These are phyloP conservation scores for Chelonus formosanus DNA, from an alignment of 2,888 invertebrate genomes.

Conservation along the genomic window DNA sequence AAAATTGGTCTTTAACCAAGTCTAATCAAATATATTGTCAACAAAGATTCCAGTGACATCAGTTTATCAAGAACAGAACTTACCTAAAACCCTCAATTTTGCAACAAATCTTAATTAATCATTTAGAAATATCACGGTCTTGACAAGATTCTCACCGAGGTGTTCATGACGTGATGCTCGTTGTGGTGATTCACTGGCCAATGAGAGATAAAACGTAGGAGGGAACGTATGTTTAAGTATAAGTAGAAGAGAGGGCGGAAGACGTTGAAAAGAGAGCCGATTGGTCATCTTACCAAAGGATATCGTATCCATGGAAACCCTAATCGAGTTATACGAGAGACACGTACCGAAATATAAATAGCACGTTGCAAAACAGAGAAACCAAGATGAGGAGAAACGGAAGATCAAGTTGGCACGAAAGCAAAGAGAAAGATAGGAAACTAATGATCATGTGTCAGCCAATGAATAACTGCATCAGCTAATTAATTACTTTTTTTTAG, in stretches of 20 bases:
- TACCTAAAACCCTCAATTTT: too few species aligned
- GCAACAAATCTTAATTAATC: background rate
- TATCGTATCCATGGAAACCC: constrained; percentile 59
- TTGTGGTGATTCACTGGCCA: constrained; percentile 18
- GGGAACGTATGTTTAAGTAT: constrained; percentile 30
- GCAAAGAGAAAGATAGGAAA: too few species aligned
- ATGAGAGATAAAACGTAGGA: constrained; percentile 36
- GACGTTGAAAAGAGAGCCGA: constrained; percentile 50
- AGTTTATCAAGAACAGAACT: too few species aligned
- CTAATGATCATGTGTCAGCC: too few species aligned
- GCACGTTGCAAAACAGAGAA: constrained; percentile 12
- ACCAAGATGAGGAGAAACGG: background rate
- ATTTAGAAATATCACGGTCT: background rate
- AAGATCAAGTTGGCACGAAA: constrained; percentile 13
- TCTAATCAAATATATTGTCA: too few species aligned
- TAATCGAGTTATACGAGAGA: constrained; percentile 30
- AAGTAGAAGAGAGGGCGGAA: constrained; percentile 48
- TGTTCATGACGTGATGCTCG: background rate
- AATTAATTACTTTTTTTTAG: too few species aligned
- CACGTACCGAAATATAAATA: constrained; percentile 43
- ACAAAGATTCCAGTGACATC: too few species aligned
- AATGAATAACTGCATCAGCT: too few species aligned
- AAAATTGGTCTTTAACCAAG: too few species aligned
- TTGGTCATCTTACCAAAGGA: constrained; percentile 55
- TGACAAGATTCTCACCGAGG: background rate